A percentile compares a stretch with the other conserved stretches of the same genome.
These are phyloP conservation scores for Drosophila ogumai DNA, from an alignment of 1,140 invertebrate species.

Conservation along the genomic window DNA sequence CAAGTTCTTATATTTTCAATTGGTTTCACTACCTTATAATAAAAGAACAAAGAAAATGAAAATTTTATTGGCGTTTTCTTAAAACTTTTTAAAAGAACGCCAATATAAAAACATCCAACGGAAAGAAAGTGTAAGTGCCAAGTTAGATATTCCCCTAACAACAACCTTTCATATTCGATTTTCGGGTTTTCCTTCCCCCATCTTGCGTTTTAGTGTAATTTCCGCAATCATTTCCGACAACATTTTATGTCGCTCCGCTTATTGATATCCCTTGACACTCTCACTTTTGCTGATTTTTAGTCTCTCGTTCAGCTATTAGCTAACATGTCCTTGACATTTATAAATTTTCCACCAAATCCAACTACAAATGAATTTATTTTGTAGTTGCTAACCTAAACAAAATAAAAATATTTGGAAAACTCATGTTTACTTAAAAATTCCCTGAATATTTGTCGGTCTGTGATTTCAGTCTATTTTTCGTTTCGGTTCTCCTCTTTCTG, in stretches of 20 bases:
- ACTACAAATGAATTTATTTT: not conserved
- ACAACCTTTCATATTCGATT: not conserved
- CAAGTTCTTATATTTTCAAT: too few relatives aligned
- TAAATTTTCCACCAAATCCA: not conserved
- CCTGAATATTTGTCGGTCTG: not conserved
- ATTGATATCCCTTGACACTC: slow-evolving; percentile 43
- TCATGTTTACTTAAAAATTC: slow-evolving; percentile 4
- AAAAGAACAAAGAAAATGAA: too few relatives aligned
- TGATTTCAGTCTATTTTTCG: not conserved
- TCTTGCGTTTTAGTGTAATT: slow-evolving; percentile 74
- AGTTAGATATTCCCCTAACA: not conserved
- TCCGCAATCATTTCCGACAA: slow-evolving; percentile 79
- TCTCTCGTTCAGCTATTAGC: not conserved
- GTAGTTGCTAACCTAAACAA: not conserved
- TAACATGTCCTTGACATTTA: slow-evolving; percentile 47
- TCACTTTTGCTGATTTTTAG: not conserved
- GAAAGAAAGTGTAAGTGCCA: not conserved
- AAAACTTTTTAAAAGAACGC: too few relatives aligned
- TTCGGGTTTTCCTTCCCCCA: not conserved
- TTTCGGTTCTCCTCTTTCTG: not conserved
- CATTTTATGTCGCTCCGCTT: slow-evolving; percentile 65
- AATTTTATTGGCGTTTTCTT: too few relatives aligned
- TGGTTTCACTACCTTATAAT: too few relatives aligned
- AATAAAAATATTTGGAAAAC: too few relatives aligned
- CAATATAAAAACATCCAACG: too few relatives aligned